A percentile compares a stretch with the other conserved stretches of the same genome.
These are phyloP conservation scores for Tetanocera ferruginea DNA, from an alignment of 2,888 invertebrate species.

Conservation along the genomic window DNA sequence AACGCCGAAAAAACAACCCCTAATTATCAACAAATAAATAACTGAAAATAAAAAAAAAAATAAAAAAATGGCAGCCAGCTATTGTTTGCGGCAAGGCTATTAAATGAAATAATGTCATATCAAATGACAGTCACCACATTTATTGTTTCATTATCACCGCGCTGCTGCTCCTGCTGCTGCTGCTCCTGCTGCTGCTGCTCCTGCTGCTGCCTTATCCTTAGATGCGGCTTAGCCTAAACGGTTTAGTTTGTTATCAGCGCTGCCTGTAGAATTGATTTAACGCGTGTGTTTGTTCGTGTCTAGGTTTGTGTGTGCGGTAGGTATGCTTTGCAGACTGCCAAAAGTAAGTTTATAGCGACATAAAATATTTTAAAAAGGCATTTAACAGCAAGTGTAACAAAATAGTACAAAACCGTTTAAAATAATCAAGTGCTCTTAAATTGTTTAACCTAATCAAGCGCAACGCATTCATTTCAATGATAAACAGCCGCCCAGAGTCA, in stretches of 20 bases:
- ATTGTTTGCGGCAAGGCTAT: background rate
- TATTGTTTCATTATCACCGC: conserved; percentile 21
- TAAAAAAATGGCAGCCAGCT: conserved; percentile 5
- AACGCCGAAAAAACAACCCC: background rate
- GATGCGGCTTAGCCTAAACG: conserved; percentile 6
- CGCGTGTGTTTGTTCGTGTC: background rate
- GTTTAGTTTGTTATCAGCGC: background rate
- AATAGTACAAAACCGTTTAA: background rate
- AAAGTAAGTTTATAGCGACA: background rate
- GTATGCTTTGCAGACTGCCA: background rate
- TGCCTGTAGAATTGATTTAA: background rate
- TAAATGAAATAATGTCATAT: conserved; percentile 8
- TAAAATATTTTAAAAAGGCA: background rate
- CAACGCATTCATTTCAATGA: conserved; percentile 38
- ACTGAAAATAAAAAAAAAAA: conserved; percentile 7
- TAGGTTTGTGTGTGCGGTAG: background rate
- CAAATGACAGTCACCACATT: conserved; percentile 21
- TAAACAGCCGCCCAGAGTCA: background rate
- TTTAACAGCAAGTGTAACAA: background rate
- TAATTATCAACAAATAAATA: background rate
- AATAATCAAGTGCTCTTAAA: background rate
- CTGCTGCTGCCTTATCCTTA: no score
- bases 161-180: no score
- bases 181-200: no score
- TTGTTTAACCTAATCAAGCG: conserved; percentile 45